Evolutionary conservation across 2,113 vertebrate species (phyloP), one percentile per base, ranked within the genome.

Genomic region (Oncorhynchus nerka): DNA sequence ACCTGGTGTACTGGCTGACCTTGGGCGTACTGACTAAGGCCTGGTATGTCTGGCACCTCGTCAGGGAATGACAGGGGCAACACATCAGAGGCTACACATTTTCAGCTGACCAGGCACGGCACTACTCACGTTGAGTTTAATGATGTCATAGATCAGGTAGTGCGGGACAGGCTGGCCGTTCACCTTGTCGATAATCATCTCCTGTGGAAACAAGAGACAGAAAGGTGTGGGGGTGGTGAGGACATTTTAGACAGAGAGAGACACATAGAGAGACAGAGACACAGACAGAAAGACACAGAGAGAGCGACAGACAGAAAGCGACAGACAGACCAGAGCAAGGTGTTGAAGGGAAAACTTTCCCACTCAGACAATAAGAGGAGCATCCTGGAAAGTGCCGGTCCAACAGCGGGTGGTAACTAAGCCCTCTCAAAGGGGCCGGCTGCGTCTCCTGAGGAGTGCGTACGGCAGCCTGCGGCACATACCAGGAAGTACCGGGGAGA

Each of bases 101-200:
- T 68, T 80, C 15, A 67, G 72, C 34, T 4, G 51, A 65, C 34
- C 12, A 26, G 22, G 16, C 51, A 45, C 20, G 8, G 13, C 7
- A 73, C 57, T 90, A 99, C 98, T 99, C 93, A 99, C 97, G 69
- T 92, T 97, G 89, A 97, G 98, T 92, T 99, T 99, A 91, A 99
- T 94, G 91, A 99, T 99, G 94, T 99, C 97, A 55, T 99, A 99
- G 93, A 99, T 99, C 93, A 99, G 94, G 87, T 97, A 99, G 74
- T 97, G 95, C 62, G 98, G 98, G 81, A 99, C 96, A 0, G 95
- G 94, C 80, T 98, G 96, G 84, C 96, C 97, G 24, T 99, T 97
- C 87, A 99, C 97, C 89, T 95, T 98, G 95, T 99, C 98, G 71
- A 99, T 94, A 84, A 99, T 98, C 98, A 99, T 99, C 94, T 99